A percentile compares a stretch with the other conserved stretches of the same genome.
phyloP scores from a whole-genome alignment of 2,797 vertebrate species.

The Okamejei kenojei region DNA sequence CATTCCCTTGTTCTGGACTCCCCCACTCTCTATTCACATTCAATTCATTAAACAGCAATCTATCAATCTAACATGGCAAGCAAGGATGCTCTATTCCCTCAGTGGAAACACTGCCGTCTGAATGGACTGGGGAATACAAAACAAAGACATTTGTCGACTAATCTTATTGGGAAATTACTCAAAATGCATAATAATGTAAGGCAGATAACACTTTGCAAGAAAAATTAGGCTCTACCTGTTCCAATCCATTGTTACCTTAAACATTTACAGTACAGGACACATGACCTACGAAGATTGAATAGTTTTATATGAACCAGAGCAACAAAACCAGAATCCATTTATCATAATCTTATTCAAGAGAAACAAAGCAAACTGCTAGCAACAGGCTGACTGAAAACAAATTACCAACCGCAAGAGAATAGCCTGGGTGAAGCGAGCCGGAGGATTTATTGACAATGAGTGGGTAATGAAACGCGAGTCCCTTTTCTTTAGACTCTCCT shows the following conservation, averaged over 20 bases:
- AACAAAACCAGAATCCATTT: constrained; percentile 54
- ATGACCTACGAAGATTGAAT: constrained; percentile 32
- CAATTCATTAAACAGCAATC: not conserved
- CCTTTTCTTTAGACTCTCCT: constrained; percentile 7
- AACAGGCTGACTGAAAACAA: constrained; percentile 60
- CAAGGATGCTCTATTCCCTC: not conserved
- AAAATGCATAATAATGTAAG: not conserved
- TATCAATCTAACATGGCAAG: not conserved
- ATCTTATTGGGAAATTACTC: constrained; percentile 4
- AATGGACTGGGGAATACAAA: not conserved
- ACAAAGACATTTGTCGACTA: not conserved
- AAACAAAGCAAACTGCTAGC: constrained; percentile 61
- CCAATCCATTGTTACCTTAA: constrained; percentile 31
- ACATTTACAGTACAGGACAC: constrained; percentile 4
- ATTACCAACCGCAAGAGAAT: constrained; percentile 49
- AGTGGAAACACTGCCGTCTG: not conserved
- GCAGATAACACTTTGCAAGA: constrained; percentile 25
- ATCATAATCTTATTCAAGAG: constrained; percentile 63
- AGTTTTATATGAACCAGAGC: constrained; percentile 30
- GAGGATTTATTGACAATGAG: constrained; percentile 32
- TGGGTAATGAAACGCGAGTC: constrained; percentile 35
- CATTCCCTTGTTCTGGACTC: not conserved
- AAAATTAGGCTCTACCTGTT: constrained; percentile 23
- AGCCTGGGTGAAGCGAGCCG: not conserved
- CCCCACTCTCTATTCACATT: not conserved